A percentile compares a stretch with the other conserved stretches of the same genome.
Evolutionary conservation across 2,797 vertebrate species (phyloP).

Genomic region (Martes flavigula): DNA sequence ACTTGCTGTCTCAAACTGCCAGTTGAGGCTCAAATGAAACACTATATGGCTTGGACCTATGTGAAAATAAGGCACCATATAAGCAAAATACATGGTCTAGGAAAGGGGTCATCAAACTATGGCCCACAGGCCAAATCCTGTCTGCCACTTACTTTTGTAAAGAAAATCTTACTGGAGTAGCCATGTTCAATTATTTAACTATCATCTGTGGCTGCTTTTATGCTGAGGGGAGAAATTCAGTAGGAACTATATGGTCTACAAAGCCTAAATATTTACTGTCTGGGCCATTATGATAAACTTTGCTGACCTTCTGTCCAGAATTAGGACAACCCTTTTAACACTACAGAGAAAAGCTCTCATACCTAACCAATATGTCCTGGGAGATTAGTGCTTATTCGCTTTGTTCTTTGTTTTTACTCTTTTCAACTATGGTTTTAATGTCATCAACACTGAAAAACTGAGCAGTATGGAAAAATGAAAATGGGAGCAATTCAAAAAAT

Average conservation of each 20-base stretch:
- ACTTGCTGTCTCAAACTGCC: neutral
- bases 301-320: neutral
- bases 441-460: conserved; percentile 30
- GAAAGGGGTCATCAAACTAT: neutral
- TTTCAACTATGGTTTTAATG: conserved; percentile 19
- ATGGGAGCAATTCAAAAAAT: conserved; percentile 56
- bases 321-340: neutral
- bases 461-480: conserved; percentile 53
- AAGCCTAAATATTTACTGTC: neutral
- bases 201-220: neutral
- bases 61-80: neutral
- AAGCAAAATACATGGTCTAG: neutral
- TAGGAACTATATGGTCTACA: neutral
- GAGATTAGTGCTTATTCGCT: neutral
- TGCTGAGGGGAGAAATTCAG: neutral
- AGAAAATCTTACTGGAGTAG: neutral
- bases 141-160: neutral
- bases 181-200: neutral
- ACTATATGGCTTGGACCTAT: neutral
- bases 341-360: neutral
- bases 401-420: neutral
- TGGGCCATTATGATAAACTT: neutral
- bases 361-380: neutral
- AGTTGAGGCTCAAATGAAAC: neutral
- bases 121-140: neutral